Conservation (phyloP, 2,113 vertebrate species). For the Synchiropus splendidus region DNA sequence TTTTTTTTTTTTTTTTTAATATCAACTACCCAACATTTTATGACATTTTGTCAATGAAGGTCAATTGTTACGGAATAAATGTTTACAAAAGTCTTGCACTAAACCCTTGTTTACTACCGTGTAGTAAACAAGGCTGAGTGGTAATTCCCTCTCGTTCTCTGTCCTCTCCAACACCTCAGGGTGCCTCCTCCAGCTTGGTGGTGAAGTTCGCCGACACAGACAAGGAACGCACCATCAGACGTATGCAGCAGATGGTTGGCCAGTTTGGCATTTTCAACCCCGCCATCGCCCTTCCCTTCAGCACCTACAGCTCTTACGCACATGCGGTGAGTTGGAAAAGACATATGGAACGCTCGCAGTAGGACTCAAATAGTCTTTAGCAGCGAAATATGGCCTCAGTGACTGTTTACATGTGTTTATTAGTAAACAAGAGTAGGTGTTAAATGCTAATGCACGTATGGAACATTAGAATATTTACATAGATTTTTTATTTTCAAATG, state of each 20-base stretch:
- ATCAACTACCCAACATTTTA: no score
- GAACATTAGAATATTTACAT: no score
- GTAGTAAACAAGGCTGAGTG: neutral
- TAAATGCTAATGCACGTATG: no score
- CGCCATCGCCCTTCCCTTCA: conserved; percentile 91
- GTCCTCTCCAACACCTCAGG: no score
- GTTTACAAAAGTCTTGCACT: neutral
- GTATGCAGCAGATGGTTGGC: conserved; percentile 99
- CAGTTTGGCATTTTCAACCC: conserved; percentile 97
- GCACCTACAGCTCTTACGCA: conserved; percentile 96
- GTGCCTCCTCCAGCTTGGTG: conserved; percentile 97
- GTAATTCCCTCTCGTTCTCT: no score
- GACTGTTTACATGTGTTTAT: no score
- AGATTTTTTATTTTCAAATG: no score
- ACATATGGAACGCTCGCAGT: no score
- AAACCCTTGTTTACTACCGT: neutral
- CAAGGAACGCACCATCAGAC: conserved; percentile 92
- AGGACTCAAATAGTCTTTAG: no score
- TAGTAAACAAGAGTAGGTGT: no score
- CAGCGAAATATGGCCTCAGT: neutral
- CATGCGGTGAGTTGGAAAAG: conserved; percentile 86
- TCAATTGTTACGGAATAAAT: neutral
- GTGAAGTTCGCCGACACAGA: conserved; percentile 99
- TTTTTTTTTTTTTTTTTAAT: no score
- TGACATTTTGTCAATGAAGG: no score